A percentile compares a stretch with the other conserved stretches of the same genome.
These are phyloP conservation scores for Alloplasta piceator DNA, from an alignment of 2,888 invertebrate species.

Conservation along the genomic window DNA sequence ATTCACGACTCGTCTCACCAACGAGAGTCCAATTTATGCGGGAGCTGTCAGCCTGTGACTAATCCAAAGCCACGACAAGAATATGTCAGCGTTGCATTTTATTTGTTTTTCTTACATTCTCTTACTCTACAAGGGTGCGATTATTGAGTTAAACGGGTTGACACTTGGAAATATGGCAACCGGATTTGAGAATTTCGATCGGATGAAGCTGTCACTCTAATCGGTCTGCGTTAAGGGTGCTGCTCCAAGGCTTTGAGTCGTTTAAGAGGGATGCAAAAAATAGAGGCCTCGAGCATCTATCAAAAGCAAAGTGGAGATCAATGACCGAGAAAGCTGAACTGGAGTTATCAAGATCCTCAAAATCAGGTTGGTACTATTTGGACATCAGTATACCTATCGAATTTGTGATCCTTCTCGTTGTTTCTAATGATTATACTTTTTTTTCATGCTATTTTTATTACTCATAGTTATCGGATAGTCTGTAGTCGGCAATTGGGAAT, in stretches of 20 bases:
- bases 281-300: too few relatives aligned
- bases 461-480: conserved; percentile 1
- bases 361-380: too few relatives aligned
- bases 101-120: not conserved
- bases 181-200: conserved; percentile 56
- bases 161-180: conserved; percentile 58
- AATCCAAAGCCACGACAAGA: not conserved
- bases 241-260: not conserved
- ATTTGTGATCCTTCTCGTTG: not conserved
- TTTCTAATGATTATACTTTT: conserved; percentile 6
- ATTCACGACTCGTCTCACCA: conserved; percentile 5
- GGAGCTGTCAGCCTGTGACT: conserved; percentile 36
- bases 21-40: conserved; percentile 5
- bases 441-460: conserved; percentile 40
- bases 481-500: conserved; percentile 32
- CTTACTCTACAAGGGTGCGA: conserved; percentile 21
- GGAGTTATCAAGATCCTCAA: too few relatives aligned
- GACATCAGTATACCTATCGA: too few relatives aligned
- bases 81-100: conserved; percentile 21
- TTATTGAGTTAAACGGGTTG: conserved; percentile 38
- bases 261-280: conserved; percentile 10
- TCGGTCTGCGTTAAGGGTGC: conserved; percentile 47
- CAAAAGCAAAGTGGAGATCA: conserved; percentile 11
- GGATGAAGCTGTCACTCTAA: conserved; percentile 43
- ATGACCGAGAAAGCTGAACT: not conserved